These are phyloP conservation scores for Synanceia verrucosa DNA, from an alignment of 2,797 vertebrate genomes.

Conservation along the genomic window DNA sequence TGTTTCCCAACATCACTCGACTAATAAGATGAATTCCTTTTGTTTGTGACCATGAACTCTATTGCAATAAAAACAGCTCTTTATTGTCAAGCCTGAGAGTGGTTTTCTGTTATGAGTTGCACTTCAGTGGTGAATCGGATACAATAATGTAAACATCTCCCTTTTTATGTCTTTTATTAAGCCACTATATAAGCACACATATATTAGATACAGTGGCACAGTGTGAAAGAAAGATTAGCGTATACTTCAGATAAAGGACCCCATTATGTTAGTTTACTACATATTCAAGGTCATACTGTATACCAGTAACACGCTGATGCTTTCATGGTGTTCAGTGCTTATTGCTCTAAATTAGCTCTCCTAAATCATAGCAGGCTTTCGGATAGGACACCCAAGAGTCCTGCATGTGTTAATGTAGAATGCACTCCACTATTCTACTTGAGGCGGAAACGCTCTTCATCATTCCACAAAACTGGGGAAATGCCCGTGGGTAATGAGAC, in stretches of 20 bases:
- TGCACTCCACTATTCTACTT: slow-evolving; percentile 72
- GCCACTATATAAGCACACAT: slow-evolving; percentile 67
- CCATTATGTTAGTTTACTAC: slow-evolving; percentile 82
- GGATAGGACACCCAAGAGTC: slow-evolving; percentile 79
- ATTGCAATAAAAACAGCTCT: slow-evolving; percentile 51
- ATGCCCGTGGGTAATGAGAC: slow-evolving; percentile 81
- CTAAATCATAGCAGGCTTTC: slow-evolving; percentile 81
- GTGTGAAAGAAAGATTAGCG: slow-evolving; percentile 72
- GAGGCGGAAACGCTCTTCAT: slow-evolving; percentile 76
- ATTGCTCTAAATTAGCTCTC: slow-evolving; percentile 85
- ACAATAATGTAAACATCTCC: slow-evolving; percentile 74
- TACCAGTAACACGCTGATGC: slow-evolving; percentile 65
- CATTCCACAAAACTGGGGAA: slow-evolving; percentile 77
- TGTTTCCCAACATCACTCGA: slow-evolving; percentile 44
- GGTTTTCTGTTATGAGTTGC: slow-evolving; percentile 65
- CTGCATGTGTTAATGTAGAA: slow-evolving; percentile 81
- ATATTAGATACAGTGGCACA: slow-evolving; percentile 61
- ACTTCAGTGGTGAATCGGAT: slow-evolving; percentile 59
- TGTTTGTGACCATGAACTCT: slow-evolving; percentile 61
- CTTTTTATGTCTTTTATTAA: slow-evolving; percentile 80
- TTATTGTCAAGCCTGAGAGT: slow-evolving; percentile 55
- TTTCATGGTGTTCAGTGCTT: slow-evolving; percentile 79
- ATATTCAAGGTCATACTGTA: slow-evolving; percentile 81
- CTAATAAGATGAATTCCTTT: slow-evolving; percentile 63
- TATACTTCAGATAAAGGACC: slow-evolving; percentile 79